Evolutionary conservation across 2,888 invertebrate genomes (phyloP).

Genomic region (Aspidapion aeneum): DNA sequence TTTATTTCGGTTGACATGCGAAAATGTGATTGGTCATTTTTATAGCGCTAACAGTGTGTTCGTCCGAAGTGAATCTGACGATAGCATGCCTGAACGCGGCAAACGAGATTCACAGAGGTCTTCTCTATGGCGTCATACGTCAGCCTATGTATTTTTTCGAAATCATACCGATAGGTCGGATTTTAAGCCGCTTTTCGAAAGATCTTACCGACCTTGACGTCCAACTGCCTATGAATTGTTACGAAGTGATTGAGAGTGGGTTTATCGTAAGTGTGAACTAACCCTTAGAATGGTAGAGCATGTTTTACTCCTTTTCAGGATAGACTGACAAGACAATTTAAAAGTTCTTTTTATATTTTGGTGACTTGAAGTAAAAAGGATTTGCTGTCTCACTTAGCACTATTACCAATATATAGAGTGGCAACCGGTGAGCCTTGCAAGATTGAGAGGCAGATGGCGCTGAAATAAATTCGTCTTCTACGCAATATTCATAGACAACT

Average conservation of each 20-base stretch:
- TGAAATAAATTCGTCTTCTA: too few relatives aligned
- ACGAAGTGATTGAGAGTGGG: conserved; percentile 47
- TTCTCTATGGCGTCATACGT: conserved; percentile 56
- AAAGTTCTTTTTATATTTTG: too few relatives aligned
- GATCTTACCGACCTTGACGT: conserved; percentile 65
- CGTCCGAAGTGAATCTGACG: conserved; percentile 55
- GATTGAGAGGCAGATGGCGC: too few relatives aligned
- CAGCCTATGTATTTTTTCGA: conserved; percentile 69
- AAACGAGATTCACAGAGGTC: conserved; percentile 54
- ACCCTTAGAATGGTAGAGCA: not conserved
- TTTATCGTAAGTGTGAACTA: conserved; percentile 42
- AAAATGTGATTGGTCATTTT: too few relatives aligned
- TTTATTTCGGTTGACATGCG: too few relatives aligned
- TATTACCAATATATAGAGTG: too few relatives aligned
- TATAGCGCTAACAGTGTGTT: conserved; percentile 51
- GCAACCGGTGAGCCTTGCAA: too few relatives aligned
- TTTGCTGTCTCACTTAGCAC: too few relatives aligned
- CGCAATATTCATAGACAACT: too few relatives aligned
- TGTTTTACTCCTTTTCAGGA: not conserved
- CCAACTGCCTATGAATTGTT: conserved; percentile 52
- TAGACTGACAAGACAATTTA: too few relatives aligned
- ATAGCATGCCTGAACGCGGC: conserved; percentile 60
- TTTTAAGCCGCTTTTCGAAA: conserved; percentile 65
- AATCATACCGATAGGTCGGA: conserved; percentile 63
- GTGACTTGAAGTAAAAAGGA: too few relatives aligned